Percentiles rank a stretch among this genome's conserved stretches.
phyloP scores from a whole-genome alignment of 1,140 invertebrate species.

The Tetramorium alpestre region DNA sequence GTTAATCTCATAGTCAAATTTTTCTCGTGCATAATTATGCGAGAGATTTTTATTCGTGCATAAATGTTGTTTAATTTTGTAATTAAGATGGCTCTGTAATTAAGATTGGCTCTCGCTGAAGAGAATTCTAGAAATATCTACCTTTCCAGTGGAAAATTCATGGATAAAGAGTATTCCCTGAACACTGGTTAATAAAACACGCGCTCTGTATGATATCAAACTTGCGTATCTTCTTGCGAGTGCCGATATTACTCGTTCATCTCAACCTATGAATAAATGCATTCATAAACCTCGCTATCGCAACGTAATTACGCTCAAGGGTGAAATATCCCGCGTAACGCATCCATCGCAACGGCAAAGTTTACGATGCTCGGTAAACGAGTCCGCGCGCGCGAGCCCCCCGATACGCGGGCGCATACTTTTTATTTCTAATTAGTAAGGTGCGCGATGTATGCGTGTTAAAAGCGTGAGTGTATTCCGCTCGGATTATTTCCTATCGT shows the following conservation, averaged over 20 bases:
- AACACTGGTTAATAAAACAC: slow-evolving; percentile 8
- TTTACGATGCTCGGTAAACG: slow-evolving; percentile 52
- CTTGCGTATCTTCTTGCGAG: slow-evolving; percentile 1
- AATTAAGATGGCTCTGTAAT: background rate
- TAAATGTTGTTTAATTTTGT: background rate
- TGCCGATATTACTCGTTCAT: slow-evolving; percentile 37
- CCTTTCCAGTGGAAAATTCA: background rate
- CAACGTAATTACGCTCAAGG: slow-evolving; percentile 54
- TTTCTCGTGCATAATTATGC: background rate
- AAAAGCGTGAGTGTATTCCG: slow-evolving; percentile 38
- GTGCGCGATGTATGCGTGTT: slow-evolving; percentile 16
- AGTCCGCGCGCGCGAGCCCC: slow-evolving; percentile 5
- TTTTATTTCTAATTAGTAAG: slow-evolving; percentile 58
- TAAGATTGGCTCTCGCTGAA: background rate
- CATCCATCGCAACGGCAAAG: slow-evolving; percentile 39
- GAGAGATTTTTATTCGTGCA: background rate
- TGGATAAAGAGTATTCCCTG: slow-evolving; percentile 22
- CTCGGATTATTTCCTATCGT: slow-evolving; percentile 45
- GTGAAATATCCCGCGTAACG: slow-evolving; percentile 41
- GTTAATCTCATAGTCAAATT: background rate
- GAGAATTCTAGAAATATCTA: background rate
- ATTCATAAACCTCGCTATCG: slow-evolving; percentile 34
- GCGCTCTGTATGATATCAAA: background rate
- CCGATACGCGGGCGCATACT: background rate
- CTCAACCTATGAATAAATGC: slow-evolving; percentile 34